Base-by-base conservation (phyloP, 2,797 vertebrate genomes). In the Allobates femoralis region DNA sequence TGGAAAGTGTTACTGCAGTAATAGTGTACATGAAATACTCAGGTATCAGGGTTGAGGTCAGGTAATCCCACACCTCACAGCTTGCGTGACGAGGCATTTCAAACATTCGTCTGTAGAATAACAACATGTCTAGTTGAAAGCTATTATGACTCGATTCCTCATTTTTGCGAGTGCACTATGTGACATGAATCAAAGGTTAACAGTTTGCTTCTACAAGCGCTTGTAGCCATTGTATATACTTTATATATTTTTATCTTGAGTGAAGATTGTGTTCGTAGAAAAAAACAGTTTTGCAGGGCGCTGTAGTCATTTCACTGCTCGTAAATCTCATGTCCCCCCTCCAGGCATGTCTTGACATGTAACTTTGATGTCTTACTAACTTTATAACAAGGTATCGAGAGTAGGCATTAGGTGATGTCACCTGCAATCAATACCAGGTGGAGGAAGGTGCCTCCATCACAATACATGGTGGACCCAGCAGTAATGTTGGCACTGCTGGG, bases 21-120 rank as follows among this genome's bases (percentile, higher is more conserved):
- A 51, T 32, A 58, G 11, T 64, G 50, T 79, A 75, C 50, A 78
- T 34, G 51, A 62, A 74, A 53, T 74, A 34, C 75, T 79, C 62
- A 37, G 53, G 62, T 56, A 79, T 69, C 62, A 34, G 69, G 67
- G 86, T 88, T 88, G 82, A 88, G 67, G 23, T 88, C 86, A 88
- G 86, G 86, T 88, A 88, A 88, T 74, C 82, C 86, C 86, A 88
- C 86, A 88, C 86, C 86, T 88, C 67, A 32, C 23, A 76, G 71
- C 56, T 79, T 85, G 86, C 69, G 86, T 88, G 86, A 88, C 81
- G 58, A 83, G 75, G 51, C 62, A 80, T 84, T 79, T 58, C 86
- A 75, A 87, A 84, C 86, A 81, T 78, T 84, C 19, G 69, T 88
- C 77, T 84, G 76, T 53, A 75, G 73, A 77, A 81, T 85, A 88